Base-by-base conservation (phyloP, 2,888 invertebrate genomes). In the Pteria penguin region DNA sequence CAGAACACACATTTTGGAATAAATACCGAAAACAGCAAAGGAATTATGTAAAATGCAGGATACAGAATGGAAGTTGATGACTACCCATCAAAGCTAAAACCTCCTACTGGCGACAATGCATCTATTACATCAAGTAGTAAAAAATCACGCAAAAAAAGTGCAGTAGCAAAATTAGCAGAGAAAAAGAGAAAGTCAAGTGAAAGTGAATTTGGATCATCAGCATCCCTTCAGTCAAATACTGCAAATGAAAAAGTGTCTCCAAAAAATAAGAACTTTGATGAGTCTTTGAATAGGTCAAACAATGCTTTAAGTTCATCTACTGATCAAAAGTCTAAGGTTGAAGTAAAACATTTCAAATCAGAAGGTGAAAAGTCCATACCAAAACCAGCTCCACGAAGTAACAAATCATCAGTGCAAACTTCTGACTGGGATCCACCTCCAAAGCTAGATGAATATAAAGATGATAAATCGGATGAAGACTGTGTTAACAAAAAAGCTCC, bases 151-250 rank as follows among this genome's bases (percentile, higher is more conserved):
- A 89, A 89, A 77, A 88, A 88, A 73, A 84, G 86, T 78, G 83
- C 86, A n/a, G 75, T 86, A n/a, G 82, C 87, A 24, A 89, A 88
- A 75, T 77, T 88, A 26, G 86, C 84, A 14, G 88, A 86, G 67
- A 85, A 81, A 60, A 88, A 86, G 70, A 74, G 83, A 69, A 76
- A 77, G 4, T 75, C 78, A 18, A 83, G 84, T 11, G 84, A 85
- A 36, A 75, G 79, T 63, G 87, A 88, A 66, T 81, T 78, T 77
- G 87, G 86, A 8, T 88, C 88, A 33, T 71, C 69, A 3, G 75
- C 75, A 8, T 86, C 85, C n/a, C 70, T 88, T 8, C 79, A 80
- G 24, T 73, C 70, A 18, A 69, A 66, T 32, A 45, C 60, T 52
- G 58, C 58, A 26, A 66, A 60, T 52, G 71, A 36, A 1, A 61